A percentile compares a stretch with the other conserved stretches of the same genome.
These are phyloP conservation scores for Holothuria glaberrima DNA, from an alignment of 35 echinoderm and acorn worm species.

Conservation along the genomic window DNA sequence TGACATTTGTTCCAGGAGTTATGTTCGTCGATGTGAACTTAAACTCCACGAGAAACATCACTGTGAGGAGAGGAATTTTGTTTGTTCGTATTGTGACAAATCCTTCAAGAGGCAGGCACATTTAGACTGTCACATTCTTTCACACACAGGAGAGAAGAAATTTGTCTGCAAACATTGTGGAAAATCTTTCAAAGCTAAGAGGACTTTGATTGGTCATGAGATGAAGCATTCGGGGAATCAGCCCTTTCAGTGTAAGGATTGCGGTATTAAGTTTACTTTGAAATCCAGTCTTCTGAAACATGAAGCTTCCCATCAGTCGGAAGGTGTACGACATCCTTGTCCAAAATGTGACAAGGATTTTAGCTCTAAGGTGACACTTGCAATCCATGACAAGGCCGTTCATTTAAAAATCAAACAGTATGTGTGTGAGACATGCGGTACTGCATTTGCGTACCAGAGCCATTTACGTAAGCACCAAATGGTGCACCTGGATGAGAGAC, in stretches of 20 bases:
- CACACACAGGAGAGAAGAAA: conserved; percentile 49
- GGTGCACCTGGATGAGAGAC: conserved; percentile 47
- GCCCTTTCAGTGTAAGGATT: conserved; percentile 49
- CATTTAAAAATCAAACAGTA: conserved; percentile 51
- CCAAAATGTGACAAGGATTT: conserved; percentile 62
- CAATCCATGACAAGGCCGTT: conserved; percentile 44
- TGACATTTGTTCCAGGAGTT: conserved; percentile 25
- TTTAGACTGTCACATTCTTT: conserved; percentile 43
- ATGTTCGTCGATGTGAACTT: conserved; percentile 52
- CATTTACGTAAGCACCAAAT: conserved; percentile 56
- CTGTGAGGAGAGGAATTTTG: conserved; percentile 33
- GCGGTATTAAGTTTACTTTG: conserved; percentile 58
- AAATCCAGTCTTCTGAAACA: conserved; percentile 60
- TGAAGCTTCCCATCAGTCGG: neutral
- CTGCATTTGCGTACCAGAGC: conserved; percentile 49
- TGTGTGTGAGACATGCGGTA: conserved; percentile 58
- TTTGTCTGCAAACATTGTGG: conserved; percentile 33
- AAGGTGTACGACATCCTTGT: conserved; percentile 8
- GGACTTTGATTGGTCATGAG: conserved; percentile 48
- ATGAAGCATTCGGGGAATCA: conserved; percentile 34
- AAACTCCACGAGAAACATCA: conserved; percentile 46
- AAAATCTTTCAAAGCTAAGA: conserved; percentile 46
- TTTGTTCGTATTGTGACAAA: conserved; percentile 28
- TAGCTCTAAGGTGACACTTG: conserved; percentile 34
- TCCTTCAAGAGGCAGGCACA: conserved; percentile 53